Evolutionary conservation across 2,888 invertebrate genomes (phyloP), one percentile per base, ranked within the genome.

Genomic region (Physocephala rufipes): DNA sequence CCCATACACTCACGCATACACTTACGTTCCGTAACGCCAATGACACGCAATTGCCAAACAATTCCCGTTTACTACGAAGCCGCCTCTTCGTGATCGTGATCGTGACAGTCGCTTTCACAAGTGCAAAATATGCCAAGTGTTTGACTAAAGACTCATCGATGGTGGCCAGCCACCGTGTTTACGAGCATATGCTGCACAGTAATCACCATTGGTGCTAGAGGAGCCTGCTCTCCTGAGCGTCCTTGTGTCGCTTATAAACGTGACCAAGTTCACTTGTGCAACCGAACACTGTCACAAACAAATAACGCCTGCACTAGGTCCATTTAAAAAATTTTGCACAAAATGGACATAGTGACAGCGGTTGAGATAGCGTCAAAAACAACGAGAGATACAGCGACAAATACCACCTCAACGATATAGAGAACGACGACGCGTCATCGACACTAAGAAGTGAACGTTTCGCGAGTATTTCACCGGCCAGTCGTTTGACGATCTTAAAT

Each of bases 101-200:
- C 69, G 69, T 70, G 69, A 70, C 69, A 62, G 53, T 69, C 69
- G 69, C 69, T 63, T 70, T 55, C 69, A 55, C 69, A 62, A 70
- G 63, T 62, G 69, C 69, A 63, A 70, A 63, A 49, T 9, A 9
- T 45, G 53, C 45, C 24, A 53, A 58, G 36, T 19, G 30, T 30
- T 62, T 21, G 51, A 16, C 62, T 9, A 45, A n/a, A 58, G 43
- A 12, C 59, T n/a, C n/a, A 19, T 15, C 55, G 70, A 24, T 30
- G 70, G 70, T 70, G 64, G 65, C 59, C 66, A 43, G 45, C 26
- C 26, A 55, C 28, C n/a, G 19, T 43, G 43, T 19, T n/a, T n/a
- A 2, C 63, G 45, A 45, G 2, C 43, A 21, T 24, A 24, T 30
- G 36, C 49, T n/a, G 16, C 47, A 15, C 4, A 49, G 53, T 19